Base-by-base conservation (phyloP, 2,797 vertebrate genomes). In the Uromys caudimaculatus region DNA sequence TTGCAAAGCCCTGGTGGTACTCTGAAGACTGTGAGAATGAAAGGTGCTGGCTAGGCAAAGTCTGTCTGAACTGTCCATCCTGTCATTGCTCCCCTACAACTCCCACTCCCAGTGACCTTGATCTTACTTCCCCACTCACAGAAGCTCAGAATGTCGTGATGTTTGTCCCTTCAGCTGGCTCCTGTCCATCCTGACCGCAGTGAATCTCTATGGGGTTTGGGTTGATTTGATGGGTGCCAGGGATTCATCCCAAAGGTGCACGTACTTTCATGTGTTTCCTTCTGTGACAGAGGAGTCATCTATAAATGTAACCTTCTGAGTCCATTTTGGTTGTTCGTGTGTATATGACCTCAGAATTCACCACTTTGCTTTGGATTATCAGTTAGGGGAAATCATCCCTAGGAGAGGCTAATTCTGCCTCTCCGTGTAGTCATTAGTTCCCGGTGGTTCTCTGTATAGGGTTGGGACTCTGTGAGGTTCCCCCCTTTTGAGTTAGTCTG, bases 151-250 rank as follows among this genome's bases (percentile, higher is more conserved):
- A 56, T 17, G 54, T 86, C 50, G 38, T 47, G 95, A 78, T 67
- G 14, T 58, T 50, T 64, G 52, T 95, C 77, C 41, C 24, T 35
- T 95, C 11, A 12, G 17, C 14, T 94, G 93, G 62, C 79, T 78
- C 32, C 67, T 60, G 83, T 87, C 82, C 82, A 76, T 52, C 85
- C 78, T 60, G 76, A 75, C 64, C 69, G 73, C 76, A 79, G 79
- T 92, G 96, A 81, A 67, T 24, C 75, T 94, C 62, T 35, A 62
- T 41, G 44, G 89, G 50, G 41, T 89, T 95, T 95, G 78, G 13
- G 41, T 93, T 96, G 67, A 47, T 97, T 94, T 92, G 93, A 67
- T 44, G n/a, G 12, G 2, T 95, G 89, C 91, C 94, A 94, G 79
- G 41, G 90, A 87, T 89, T 89, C 73, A 75, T 95, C 96, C 75